These are phyloP conservation scores for Drosophila setifemur DNA, from an alignment of 1,140 invertebrate genomes.

Conservation along the genomic window DNA sequence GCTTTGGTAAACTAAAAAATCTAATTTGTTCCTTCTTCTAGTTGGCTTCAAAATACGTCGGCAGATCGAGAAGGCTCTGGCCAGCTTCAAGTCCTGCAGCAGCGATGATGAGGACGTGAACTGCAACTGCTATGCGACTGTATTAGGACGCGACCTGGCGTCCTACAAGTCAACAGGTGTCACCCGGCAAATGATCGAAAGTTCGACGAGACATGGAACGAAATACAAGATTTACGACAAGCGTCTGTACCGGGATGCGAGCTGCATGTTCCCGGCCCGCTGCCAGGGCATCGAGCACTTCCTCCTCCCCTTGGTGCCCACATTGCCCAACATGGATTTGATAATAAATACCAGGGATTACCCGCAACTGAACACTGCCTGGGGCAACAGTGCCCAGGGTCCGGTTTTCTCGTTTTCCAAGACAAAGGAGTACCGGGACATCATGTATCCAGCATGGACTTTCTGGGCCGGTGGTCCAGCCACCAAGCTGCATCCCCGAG, in stretches of 20 bases:
- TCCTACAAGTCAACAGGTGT: slow-evolving; percentile 87
- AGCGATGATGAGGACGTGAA: slow-evolving; percentile 69
- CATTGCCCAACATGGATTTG: slow-evolving; percentile 93
- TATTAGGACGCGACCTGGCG: slow-evolving; percentile 88
- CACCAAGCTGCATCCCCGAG: slow-evolving; percentile 95
- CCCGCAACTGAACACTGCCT: slow-evolving; percentile 87
- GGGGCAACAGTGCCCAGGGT: slow-evolving; percentile 72
- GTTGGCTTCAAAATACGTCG: slow-evolving; percentile 35
- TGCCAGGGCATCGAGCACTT: slow-evolving; percentile 97
- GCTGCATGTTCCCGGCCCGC: slow-evolving; percentile 95
- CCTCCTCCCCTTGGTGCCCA: slow-evolving; percentile 87
- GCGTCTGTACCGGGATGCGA: slow-evolving; percentile 90
- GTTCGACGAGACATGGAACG: slow-evolving; percentile 85
- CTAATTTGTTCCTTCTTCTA: background rate
- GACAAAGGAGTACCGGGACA: slow-evolving; percentile 92
- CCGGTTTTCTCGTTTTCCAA: slow-evolving; percentile 98
- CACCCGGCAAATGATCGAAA: slow-evolving; percentile 86
- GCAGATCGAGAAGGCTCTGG: slow-evolving; percentile 69
- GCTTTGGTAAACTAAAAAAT: background rate
- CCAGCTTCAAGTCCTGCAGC: slow-evolving; percentile 42
- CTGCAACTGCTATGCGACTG: slow-evolving; percentile 86
- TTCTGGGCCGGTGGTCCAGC: slow-evolving; percentile 99
- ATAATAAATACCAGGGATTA: slow-evolving; percentile 96
- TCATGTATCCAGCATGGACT: slow-evolving; percentile 98
- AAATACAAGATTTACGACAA: slow-evolving; percentile 91